Percentiles rank a stretch among this genome's conserved stretches.
phyloP scores from a whole-genome alignment of 1,140 invertebrate species.

The Aphelenchoides besseyi region DNA sequence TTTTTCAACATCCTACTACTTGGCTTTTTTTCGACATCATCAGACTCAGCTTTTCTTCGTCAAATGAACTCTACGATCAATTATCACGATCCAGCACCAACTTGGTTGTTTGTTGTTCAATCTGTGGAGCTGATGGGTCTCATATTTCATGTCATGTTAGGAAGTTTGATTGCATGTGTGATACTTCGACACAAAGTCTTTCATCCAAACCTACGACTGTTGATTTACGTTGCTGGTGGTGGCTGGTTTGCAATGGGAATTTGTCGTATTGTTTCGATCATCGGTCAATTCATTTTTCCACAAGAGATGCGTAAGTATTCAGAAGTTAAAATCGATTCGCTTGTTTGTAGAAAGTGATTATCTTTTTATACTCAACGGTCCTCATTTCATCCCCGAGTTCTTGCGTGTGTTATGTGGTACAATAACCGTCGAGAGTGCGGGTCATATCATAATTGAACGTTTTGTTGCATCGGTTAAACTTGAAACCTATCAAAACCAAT shows the following conservation, averaged over 20 bases:
- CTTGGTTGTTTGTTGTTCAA: background rate
- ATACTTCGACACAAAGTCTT: background rate
- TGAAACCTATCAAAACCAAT: background rate
- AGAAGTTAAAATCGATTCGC: background rate
- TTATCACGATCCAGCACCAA: background rate
- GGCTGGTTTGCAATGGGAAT: background rate
- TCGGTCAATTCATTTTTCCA: background rate
- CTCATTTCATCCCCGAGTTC: background rate
- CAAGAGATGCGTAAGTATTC: background rate
- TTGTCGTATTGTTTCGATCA: background rate
- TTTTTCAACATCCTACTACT: background rate
- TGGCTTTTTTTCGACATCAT: too few species aligned
- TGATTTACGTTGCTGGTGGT: background rate
- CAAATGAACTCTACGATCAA: background rate
- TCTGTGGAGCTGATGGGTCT: background rate
- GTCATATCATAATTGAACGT: background rate
- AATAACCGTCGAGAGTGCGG: background rate
- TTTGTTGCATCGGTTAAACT: background rate
- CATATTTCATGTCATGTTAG: background rate
- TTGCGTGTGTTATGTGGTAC: background rate
- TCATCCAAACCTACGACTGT: constrained; percentile 2
- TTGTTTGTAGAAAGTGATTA: background rate
- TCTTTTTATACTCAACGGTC: background rate
- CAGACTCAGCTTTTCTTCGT: background rate
- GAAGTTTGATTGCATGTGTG: background rate